phyloP scores from a whole-genome alignment of 2,797 vertebrate species.

The Periparus ater region DNA sequence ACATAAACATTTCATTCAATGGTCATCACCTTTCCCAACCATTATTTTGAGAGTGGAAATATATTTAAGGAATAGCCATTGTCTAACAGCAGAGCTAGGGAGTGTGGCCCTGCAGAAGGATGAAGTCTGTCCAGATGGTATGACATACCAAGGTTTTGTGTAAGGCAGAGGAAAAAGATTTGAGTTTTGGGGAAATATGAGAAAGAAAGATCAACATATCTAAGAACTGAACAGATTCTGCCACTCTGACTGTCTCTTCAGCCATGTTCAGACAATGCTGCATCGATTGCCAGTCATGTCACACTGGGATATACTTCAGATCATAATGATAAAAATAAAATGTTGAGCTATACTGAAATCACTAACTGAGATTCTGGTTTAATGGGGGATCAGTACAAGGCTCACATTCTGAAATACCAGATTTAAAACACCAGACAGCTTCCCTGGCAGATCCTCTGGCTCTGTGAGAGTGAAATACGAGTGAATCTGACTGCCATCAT shows the following conservation, averaged over 20 bases:
- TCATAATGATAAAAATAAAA: not conserved
- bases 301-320: not conserved
- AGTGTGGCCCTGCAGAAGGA: not conserved
- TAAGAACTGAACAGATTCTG: not conserved
- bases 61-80: not conserved
- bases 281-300: not conserved
- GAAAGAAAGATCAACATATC: not conserved
- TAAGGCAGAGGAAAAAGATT: not conserved
- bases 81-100: not conserved
- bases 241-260: not conserved
- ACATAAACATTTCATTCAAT: accelerated
- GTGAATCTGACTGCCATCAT: not conserved
- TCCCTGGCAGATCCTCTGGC: not conserved
- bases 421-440: not conserved
- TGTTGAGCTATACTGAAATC: not conserved
- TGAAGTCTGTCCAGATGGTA: not conserved
- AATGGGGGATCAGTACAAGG: not conserved
- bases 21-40: not conserved
- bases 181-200: not conserved
- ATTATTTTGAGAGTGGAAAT: not conserved
- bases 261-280: not conserved
- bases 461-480: not conserved
- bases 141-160: not conserved
- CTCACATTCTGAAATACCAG: not conserved
- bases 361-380: not conserved